These are phyloP conservation scores for Harpagoxenus sublaevis DNA, from an alignment of 2,888 invertebrate species.

Conservation along the genomic window DNA sequence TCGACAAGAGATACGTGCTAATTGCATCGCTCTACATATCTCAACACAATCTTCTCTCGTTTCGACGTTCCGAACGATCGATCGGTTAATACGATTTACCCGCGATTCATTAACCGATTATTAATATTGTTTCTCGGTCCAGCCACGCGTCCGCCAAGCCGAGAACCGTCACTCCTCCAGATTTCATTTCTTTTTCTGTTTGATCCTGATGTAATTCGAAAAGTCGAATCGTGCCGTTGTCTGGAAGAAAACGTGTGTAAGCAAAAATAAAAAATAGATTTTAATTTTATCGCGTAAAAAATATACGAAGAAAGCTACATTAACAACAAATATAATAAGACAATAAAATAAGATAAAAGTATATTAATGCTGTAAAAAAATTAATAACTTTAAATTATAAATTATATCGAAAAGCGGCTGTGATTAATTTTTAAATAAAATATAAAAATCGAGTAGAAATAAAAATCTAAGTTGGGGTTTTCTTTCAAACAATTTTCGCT, in stretches of 20 bases:
- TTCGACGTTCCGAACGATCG: constrained; percentile 79
- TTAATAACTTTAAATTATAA: neutral
- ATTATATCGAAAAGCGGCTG: neutral
- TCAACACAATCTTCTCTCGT: constrained; percentile 62
- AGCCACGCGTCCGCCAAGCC: constrained; percentile 85
- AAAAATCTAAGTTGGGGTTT: neutral
- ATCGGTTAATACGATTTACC: constrained; percentile 80
- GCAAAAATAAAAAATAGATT: neutral
- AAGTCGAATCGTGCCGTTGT: constrained; percentile 4
- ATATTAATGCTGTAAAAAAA: neutral
- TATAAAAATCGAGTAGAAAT: neutral
- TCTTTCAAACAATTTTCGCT: neutral
- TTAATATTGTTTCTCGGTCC: constrained; percentile 86
- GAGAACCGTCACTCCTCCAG: constrained; percentile 66
- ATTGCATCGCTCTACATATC: constrained; percentile 31
- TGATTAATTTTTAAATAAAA: constrained; percentile 8
- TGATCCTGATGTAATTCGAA: neutral
- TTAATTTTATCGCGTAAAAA: neutral
- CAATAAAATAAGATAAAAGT: neutral
- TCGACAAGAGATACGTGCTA: constrained; percentile 28
- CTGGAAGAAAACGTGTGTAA: neutral
- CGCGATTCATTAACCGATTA: constrained; percentile 78
- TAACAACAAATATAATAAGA: neutral
- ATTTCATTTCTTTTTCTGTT: constrained; percentile 24
- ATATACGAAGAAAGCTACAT: neutral